Percentiles rank a stretch among this genome's conserved stretches.
Evolutionary conservation across 2,113 vertebrate genomes (phyloP).

Genomic region (Tetrax tetrax): DNA sequence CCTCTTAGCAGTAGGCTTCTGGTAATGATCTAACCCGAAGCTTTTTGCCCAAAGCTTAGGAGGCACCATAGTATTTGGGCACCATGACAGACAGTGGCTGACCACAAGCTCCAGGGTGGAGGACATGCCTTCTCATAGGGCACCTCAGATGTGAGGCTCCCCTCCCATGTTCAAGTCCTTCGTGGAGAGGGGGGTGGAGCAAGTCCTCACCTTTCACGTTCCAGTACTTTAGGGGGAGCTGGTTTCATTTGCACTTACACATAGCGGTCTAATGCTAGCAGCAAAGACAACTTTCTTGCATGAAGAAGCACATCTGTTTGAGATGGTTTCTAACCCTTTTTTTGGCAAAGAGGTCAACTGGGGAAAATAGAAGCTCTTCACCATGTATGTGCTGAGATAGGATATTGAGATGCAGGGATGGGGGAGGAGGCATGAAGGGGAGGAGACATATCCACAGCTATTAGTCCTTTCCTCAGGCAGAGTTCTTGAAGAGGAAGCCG

Average conservation of each 20-base stretch:
- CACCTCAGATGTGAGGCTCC: background rate
- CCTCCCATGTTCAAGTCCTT: background rate
- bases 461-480: background rate
- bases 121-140: background rate
- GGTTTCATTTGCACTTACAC: background rate
- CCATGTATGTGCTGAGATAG: background rate
- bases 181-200: background rate
- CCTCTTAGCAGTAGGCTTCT: background rate
- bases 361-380: background rate
- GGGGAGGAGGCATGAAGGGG: background rate
- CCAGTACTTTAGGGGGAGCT: background rate
- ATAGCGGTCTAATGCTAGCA: background rate
- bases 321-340: background rate
- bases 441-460: background rate
- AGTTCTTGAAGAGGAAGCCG: background rate
- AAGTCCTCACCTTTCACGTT: background rate
- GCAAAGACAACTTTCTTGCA: fast-evolving
- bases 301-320: background rate
- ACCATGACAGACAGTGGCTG: background rate
- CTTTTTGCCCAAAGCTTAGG: background rate
- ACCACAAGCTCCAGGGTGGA: background rate
- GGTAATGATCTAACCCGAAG: background rate
- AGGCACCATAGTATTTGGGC: background rate
- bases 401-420: background rate
- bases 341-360: background rate